Conservation (phyloP, 1,140 invertebrate genomes). For the Batillaria attramentaria region DNA sequence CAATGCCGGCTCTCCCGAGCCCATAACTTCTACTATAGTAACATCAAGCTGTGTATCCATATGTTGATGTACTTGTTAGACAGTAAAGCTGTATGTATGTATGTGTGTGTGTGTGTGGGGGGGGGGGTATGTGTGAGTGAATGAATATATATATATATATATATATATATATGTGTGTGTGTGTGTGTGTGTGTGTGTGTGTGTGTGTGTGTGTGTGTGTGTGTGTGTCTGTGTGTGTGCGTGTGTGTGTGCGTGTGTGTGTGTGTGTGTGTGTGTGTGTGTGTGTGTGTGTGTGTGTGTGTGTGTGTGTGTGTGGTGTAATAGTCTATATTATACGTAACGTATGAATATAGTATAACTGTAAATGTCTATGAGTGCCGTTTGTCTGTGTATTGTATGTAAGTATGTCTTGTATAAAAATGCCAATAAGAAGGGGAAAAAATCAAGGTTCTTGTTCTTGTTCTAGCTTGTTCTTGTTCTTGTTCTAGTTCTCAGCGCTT, state of each 20-base stretch:
- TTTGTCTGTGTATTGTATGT: too few relatives aligned
- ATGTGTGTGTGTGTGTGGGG: conserved; percentile 9
- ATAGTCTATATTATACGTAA: too few relatives aligned
- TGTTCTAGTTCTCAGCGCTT: too few relatives aligned
- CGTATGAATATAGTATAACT: too few relatives aligned
- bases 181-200: conserved; percentile 10
- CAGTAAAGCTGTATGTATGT: background rate
- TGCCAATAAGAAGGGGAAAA: too few relatives aligned
- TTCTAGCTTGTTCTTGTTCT: too few relatives aligned
- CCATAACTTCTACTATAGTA: too few relatives aligned
- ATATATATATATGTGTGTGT: conserved; percentile 13
- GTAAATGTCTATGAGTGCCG: too few relatives aligned
- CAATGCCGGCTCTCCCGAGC: too few relatives aligned
- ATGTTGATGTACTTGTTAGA: background rate
- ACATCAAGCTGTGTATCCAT: background rate
- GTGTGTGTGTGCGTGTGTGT: background rate
- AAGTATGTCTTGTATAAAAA: too few relatives aligned
- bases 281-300: background rate
- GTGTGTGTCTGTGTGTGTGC: conserved; percentile 18
- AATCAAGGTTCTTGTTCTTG: too few relatives aligned
- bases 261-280: conserved; percentile 6
- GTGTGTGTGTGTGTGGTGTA: too few relatives aligned
- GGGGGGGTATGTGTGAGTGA: background rate
- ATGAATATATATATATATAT: background rate
- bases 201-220: conserved; percentile 19